Conservation (phyloP, 2,113 vertebrate genomes). For the Misgurnus anguillicaudatus region DNA sequence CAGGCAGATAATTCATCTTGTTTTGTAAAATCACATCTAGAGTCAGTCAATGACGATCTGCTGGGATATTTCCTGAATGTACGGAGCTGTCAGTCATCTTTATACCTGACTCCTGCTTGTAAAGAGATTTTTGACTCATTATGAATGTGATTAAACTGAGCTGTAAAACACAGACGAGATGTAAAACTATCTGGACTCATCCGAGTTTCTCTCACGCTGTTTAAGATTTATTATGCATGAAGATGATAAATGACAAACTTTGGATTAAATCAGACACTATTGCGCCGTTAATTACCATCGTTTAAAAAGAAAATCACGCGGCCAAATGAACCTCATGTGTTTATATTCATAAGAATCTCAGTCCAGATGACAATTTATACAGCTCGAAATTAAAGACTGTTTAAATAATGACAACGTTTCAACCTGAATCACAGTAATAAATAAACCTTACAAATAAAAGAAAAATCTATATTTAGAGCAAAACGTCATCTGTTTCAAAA, state of each 20-base stretch:
- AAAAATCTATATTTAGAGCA: background rate
- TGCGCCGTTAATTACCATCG: slow-evolving; percentile 37
- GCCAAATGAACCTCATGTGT: background rate
- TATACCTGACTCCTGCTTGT: background rate
- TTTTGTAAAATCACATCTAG: slow-evolving; percentile 7
- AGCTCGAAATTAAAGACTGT: background rate
- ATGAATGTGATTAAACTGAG: background rate
- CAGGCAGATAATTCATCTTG: background rate
- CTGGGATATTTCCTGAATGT: slow-evolving; percentile 4
- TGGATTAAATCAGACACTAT: slow-evolving; percentile 20
- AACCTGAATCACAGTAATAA: background rate
- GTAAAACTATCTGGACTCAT: background rate
- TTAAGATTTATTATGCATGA: slow-evolving; percentile 43
- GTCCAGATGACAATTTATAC: slow-evolving; percentile 7
- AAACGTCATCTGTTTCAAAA: background rate
- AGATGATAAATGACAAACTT: slow-evolving; percentile 44
- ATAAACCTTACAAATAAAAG: background rate
- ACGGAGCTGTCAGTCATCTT: slow-evolving; percentile 18
- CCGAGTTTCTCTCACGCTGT: background rate
- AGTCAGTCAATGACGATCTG: slow-evolving; percentile 35
- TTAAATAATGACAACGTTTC: background rate
- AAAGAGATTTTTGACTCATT: background rate
- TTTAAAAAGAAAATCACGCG: slow-evolving; percentile 20
- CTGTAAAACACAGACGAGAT: background rate
- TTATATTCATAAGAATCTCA: slow-evolving; percentile 25